A percentile compares a stretch with the other conserved stretches of the same genome.
phyloP scores from a whole-genome alignment of 2,888 invertebrate genomes.

The Synanthedon vespiformis region DNA sequence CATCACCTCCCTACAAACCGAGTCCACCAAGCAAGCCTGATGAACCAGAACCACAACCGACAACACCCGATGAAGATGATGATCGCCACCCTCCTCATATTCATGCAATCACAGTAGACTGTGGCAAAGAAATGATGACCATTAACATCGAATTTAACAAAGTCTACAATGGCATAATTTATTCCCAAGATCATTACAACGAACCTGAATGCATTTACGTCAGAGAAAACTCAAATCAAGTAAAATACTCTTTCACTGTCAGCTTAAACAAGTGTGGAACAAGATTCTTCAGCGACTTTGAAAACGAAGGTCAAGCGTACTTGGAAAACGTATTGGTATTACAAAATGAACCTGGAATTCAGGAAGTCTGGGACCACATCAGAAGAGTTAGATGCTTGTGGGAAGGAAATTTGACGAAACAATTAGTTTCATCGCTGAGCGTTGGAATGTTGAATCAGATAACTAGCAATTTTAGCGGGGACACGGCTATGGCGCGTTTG shows the following conservation, averaged over 20 bases:
- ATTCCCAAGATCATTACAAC: conserved; percentile 80
- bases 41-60: conserved; percentile 7
- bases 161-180: conserved; percentile 81
- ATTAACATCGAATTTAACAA: conserved; percentile 84
- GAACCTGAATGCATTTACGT: conserved; percentile 81
- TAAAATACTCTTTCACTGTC: conserved; percentile 80
- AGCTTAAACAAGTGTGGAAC: conserved; percentile 82
- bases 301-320: conserved; percentile 82
- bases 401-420: conserved; percentile 84
- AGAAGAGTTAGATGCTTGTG: conserved; percentile 82
- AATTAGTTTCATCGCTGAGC: conserved; percentile 78
- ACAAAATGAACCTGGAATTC: conserved; percentile 82
- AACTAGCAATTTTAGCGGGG: conserved; percentile 86
- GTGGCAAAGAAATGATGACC: conserved; percentile 86
- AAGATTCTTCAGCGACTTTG: conserved; percentile 81
- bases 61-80: conserved; percentile 59
- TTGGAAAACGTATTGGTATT: conserved; percentile 82
- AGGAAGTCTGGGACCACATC: conserved; percentile 84
- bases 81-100: conserved; percentile 81
- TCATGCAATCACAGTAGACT: conserved; percentile 80
- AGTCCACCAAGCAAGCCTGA: conserved; percentile 15
- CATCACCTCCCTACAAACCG: conserved; percentile 11
- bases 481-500: conserved; percentile 82
- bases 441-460: conserved; percentile 85
- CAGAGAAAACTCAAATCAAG: conserved; percentile 75